phyloP scores from a whole-genome alignment of 2,888 invertebrate genomes.

The Lymantria dispar region DNA sequence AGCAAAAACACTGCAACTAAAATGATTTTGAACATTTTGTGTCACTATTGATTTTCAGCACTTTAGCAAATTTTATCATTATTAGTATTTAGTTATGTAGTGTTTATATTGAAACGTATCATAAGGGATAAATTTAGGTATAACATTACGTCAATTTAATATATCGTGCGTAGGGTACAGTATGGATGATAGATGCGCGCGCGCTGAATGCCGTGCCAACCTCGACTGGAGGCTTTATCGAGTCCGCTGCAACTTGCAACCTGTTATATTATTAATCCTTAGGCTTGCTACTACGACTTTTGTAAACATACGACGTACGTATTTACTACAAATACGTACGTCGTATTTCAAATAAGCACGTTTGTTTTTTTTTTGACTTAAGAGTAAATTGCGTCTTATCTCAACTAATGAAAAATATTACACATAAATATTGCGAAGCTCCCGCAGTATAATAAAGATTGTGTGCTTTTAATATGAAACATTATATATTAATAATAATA shows the following conservation, averaged over 20 bases:
- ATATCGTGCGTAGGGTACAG: slow-evolving; percentile 27
- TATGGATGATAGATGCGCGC: slow-evolving; percentile 53
- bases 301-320: no score
- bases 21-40: slow-evolving; percentile 56
- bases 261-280: slow-evolving; percentile 69
- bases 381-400: slow-evolving; percentile 15
- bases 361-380: slow-evolving; percentile 4
- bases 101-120: slow-evolving; percentile 6
- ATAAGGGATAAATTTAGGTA: slow-evolving; percentile 18
- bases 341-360: slow-evolving; percentile 19
- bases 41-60: slow-evolving; percentile 26
- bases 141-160: slow-evolving; percentile 29
- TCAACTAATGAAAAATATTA: slow-evolving; percentile 1
- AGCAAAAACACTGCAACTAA: slow-evolving; percentile 44
- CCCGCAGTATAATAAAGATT: no score
- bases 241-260: slow-evolving; percentile 65
- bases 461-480: no score
- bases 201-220: slow-evolving; percentile 67
- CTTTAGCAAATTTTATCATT: slow-evolving; percentile 19
- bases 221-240: slow-evolving; percentile 75
- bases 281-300: slow-evolving; percentile 59
- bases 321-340: slow-evolving; percentile 46
- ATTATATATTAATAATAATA: no score
- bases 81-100: slow-evolving; percentile 9
- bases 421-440: neutral